Evolutionary conservation across 2,888 invertebrate genomes (phyloP).

Genomic region (Oasisia sp.): DNA sequence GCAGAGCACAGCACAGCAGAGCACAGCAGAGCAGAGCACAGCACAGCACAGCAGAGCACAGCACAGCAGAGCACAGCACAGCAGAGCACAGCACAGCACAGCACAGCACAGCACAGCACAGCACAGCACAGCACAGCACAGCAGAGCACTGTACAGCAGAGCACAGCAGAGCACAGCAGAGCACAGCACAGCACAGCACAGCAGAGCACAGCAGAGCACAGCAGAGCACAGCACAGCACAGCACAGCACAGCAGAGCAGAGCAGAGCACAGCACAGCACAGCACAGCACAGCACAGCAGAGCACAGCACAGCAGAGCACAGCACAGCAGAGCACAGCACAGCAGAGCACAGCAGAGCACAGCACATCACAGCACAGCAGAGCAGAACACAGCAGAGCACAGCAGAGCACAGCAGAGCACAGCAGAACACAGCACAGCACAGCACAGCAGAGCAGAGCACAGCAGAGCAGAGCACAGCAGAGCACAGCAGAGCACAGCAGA

Average conservation of each 20-base stretch:
- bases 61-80: too few species aligned
- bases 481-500: slow-evolving; percentile 28
- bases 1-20: too few species aligned
- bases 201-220: slow-evolving; percentile 31
- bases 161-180: slow-evolving; percentile 38
- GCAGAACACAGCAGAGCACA: neutral
- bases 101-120: slow-evolving; percentile 37
- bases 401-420: neutral
- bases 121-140: slow-evolving; percentile 38
- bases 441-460: slow-evolving; percentile 32
- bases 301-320: neutral
- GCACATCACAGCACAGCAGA: slow-evolving; percentile 18
- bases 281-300: neutral
- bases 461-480: slow-evolving; percentile 36
- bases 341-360: neutral
- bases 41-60: too few species aligned
- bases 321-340: neutral
- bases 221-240: slow-evolving; percentile 32
- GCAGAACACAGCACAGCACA: slow-evolving; percentile 22
- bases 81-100: too few species aligned
- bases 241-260: slow-evolving; percentile 19
- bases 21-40: too few species aligned
- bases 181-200: slow-evolving; percentile 36
- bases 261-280: neutral
- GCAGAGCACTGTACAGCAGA: slow-evolving; percentile 30